A percentile compares a stretch with the other conserved stretches of the same genome.
Conservation (phyloP, 2,113 vertebrate species). For the Rhinoptilus africanus region DNA sequence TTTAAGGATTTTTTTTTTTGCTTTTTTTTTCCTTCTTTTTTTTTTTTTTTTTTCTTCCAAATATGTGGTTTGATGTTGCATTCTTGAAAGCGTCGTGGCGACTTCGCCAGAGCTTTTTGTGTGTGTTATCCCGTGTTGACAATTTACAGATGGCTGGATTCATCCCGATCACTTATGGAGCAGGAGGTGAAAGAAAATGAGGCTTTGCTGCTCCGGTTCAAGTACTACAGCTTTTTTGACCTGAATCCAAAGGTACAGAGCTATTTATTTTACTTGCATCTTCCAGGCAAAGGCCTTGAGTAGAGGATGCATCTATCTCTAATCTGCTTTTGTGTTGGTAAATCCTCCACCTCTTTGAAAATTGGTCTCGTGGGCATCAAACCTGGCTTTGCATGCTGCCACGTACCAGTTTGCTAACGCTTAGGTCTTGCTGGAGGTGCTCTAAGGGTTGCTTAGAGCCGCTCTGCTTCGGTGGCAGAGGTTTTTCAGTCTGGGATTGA, state of each 20-base stretch:
- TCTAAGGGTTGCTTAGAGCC: not conserved
- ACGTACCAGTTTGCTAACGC: accelerated
- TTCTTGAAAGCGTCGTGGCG: not conserved
- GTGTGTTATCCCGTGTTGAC: not conserved
- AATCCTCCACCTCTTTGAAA: not conserved
- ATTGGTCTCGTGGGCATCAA: not conserved
- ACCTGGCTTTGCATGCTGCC: not conserved
- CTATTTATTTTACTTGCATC: not conserved
- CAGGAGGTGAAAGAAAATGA: constrained; percentile 99
- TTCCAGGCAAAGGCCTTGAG: not conserved
- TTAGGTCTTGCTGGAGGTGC: not conserved
- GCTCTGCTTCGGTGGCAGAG: accelerated
- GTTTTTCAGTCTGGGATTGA: not conserved
- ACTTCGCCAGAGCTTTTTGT: not conserved
- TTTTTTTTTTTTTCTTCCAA: too few species aligned
- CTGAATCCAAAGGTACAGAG: constrained; percentile 95
- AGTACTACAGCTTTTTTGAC: constrained; percentile 99
- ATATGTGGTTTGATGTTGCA: accelerated
- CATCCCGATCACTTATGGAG: constrained; percentile 97
- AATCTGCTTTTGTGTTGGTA: accelerated
- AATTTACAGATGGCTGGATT: constrained; percentile 91
- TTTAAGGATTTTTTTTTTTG: constrained; percentile 9
- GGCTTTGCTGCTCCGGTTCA: constrained; percentile 94
- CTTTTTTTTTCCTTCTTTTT: not conserved
- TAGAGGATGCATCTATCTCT: not conserved